These are phyloP conservation scores for Zaprionus taronus DNA, from an alignment of 1,140 invertebrate genomes.

Conservation along the genomic window DNA sequence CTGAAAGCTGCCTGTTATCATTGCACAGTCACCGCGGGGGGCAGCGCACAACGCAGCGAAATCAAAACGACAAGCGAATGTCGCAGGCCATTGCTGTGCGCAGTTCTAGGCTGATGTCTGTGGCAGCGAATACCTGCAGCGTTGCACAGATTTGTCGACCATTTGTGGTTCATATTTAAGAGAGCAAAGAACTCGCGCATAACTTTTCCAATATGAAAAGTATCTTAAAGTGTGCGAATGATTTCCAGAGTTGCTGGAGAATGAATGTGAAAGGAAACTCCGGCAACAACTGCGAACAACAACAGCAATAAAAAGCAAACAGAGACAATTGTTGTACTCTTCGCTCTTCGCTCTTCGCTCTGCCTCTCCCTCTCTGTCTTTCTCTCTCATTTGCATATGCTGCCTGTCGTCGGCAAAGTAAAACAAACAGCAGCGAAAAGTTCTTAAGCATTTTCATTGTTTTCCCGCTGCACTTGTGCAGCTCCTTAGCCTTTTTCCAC, in stretches of 20 bases:
- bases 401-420: constrained; percentile 58
- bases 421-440: constrained; percentile 30
- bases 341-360: constrained; percentile 11
- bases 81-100: background rate
- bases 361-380: background rate
- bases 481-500: constrained; percentile 40
- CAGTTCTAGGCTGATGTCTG: background rate
- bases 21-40: constrained; percentile 61
- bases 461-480: constrained; percentile 52
- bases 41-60: background rate
- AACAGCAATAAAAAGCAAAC: constrained; percentile 26
- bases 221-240: background rate
- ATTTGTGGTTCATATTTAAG: background rate
- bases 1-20: constrained; percentile 61
- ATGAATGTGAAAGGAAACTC: constrained; percentile 5
- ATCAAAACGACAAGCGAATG: constrained; percentile 61
- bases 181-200: too few species aligned
- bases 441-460: constrained; percentile 65
- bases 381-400: constrained; percentile 69
- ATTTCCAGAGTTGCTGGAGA: background rate
- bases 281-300: constrained; percentile 1
- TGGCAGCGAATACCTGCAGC: background rate
- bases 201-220: background rate
- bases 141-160: background rate
- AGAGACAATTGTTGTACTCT: constrained; percentile 43